phyloP scores from a whole-genome alignment of 2,113 vertebrate species.

The Daubentonia madagascariensis region DNA sequence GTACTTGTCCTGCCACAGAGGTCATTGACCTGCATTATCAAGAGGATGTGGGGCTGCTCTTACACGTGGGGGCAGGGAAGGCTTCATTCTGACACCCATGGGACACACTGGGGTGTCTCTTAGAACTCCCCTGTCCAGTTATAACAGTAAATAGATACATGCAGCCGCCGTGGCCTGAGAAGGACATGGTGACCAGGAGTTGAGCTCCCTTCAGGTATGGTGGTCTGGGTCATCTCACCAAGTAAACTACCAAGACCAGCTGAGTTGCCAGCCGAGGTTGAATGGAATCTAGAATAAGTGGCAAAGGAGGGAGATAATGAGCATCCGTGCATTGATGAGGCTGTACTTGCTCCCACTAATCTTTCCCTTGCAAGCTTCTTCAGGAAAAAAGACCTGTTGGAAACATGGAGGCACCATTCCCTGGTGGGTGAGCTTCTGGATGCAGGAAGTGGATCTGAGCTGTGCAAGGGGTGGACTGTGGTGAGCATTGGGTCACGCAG shows the following conservation, averaged over 20 bases:
- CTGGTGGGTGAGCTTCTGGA: not conserved
- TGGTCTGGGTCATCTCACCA: not conserved
- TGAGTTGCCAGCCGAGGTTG: not conserved
- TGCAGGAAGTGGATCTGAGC: not conserved
- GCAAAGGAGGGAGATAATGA: fast-evolving
- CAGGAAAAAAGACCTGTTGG: not conserved
- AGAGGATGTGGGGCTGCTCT: not conserved
- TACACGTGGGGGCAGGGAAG: not conserved
- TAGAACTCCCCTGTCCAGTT: not conserved
- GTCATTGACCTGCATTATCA: not conserved
- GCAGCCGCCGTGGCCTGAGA: not conserved
- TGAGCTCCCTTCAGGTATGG: not conserved
- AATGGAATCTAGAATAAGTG: not conserved
- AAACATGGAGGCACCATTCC: not conserved
- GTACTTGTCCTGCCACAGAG: too few relatives aligned
- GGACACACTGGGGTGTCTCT: not conserved
- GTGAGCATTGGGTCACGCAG: not conserved
- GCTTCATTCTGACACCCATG: not conserved
- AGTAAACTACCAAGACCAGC: not conserved
- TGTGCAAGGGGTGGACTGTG: not conserved
- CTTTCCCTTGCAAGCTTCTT: not conserved
- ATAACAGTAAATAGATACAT: not conserved
- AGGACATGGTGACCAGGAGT: not conserved
- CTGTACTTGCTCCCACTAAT: not conserved
- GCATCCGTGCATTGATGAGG: not conserved